Percentiles rank a stretch among this genome's conserved stretches.
Conservation (phyloP, 35 echinoderm and acorn worm species). For the Apostichopus californicus region DNA sequence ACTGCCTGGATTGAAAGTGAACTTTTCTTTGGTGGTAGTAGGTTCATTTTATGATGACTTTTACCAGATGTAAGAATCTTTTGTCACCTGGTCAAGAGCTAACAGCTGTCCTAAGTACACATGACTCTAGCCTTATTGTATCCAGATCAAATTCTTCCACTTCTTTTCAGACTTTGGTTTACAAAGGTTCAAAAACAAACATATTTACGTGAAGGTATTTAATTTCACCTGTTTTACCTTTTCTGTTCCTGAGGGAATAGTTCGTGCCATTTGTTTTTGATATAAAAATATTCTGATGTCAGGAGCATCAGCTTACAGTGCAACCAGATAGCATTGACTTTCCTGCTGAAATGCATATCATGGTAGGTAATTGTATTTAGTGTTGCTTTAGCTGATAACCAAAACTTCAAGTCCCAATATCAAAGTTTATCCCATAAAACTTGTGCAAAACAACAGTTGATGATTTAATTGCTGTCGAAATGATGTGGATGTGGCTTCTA, state of each 20-base stretch:
- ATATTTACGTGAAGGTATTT: not conserved
- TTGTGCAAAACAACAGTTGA: too few relatives aligned
- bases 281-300: not conserved
- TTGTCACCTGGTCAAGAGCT: not conserved
- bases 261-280: not conserved
- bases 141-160: too few relatives aligned
- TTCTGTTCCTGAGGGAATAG: not conserved
- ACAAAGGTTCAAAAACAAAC: not conserved
- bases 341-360: too few relatives aligned
- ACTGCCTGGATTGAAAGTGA: not conserved
- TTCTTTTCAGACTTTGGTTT: too few relatives aligned
- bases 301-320: not conserved
- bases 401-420: too few relatives aligned
- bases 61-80: not conserved
- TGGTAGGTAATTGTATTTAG: too few relatives aligned
- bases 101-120: not conserved
- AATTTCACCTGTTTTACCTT: not conserved
- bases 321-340: too few relatives aligned
- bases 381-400: too few relatives aligned
- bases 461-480: too few relatives aligned
- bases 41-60: not conserved
- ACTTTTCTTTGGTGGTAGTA: not conserved
- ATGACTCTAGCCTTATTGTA: not conserved
- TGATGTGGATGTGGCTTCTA: too few relatives aligned
- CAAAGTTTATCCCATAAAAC: too few relatives aligned